These are phyloP conservation scores for Chionodraco myersi DNA, from an alignment of 2,113 vertebrate genomes.

Conservation along the genomic window DNA sequence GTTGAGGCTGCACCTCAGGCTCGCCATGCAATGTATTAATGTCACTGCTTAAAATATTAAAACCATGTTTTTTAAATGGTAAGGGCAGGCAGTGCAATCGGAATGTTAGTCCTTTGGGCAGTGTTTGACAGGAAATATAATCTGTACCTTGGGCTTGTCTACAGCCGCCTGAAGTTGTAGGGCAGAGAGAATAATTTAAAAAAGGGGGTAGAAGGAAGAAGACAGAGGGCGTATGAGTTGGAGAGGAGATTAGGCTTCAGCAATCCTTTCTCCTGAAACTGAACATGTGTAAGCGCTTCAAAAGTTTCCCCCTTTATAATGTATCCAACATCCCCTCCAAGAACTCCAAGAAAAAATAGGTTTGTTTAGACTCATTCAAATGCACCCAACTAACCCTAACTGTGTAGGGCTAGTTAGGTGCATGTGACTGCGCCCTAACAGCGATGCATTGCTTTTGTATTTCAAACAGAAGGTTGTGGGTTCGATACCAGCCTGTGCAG, in stretches of 20 bases:
- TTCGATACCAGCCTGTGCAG: too few relatives aligned
- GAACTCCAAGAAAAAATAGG: constrained; percentile 31
- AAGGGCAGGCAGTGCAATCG: constrained; percentile 4
- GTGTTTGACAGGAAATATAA: constrained; percentile 52
- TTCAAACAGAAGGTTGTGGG: too few relatives aligned
- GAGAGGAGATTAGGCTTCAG: constrained; percentile 32
- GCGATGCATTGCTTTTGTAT: too few relatives aligned
- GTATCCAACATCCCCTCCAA: constrained; percentile 35
- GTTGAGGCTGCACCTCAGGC: not conserved
- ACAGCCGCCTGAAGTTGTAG: constrained; percentile 41
- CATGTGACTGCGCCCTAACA: too few relatives aligned
- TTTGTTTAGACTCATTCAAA: not conserved
- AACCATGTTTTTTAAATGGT: constrained; percentile 18
- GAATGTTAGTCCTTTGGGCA: constrained; percentile 34
- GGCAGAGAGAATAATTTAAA: constrained; percentile 28
- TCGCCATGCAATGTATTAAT: not conserved
- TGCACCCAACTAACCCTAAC: too few relatives aligned
- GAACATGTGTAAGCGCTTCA: constrained; percentile 67
- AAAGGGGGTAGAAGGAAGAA: not conserved
- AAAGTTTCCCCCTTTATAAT: constrained; percentile 56
- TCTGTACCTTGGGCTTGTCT: constrained; percentile 52
- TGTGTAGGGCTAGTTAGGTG: too few relatives aligned
- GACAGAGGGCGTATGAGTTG: constrained; percentile 24
- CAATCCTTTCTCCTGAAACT: constrained; percentile 53
- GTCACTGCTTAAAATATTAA: constrained; percentile 30